Evolutionary conservation across 2,888 invertebrate genomes (phyloP).

Genomic region (Xylophagus ater): DNA sequence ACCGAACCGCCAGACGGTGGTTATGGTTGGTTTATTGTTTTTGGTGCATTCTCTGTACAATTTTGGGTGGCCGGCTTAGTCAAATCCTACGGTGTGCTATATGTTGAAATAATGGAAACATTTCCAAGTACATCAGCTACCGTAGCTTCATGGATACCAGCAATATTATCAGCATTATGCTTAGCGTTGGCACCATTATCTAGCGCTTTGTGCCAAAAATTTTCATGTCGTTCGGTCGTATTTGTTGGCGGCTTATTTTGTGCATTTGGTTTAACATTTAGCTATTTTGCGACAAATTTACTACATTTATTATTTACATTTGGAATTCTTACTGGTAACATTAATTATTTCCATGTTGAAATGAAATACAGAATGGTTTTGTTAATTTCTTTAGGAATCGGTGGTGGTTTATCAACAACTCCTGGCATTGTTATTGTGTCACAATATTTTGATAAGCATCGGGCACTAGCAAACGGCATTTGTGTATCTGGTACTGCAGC

Average conservation of each 20-base stretch:
- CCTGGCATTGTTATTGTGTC: slow-evolving; percentile 73
- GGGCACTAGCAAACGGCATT: slow-evolving; percentile 67
- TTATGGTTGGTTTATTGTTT: slow-evolving; percentile 66
- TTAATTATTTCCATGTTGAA: too few relatives aligned
- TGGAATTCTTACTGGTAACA: slow-evolving; percentile 57
- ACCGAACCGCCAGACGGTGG: slow-evolving; percentile 56
- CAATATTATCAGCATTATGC: slow-evolving; percentile 63
- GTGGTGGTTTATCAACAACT: slow-evolving; percentile 67
- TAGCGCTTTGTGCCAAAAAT: slow-evolving; percentile 59
- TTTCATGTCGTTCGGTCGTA: slow-evolving; percentile 57
- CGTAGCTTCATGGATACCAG: slow-evolving; percentile 71
- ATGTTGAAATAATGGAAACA: slow-evolving; percentile 69
- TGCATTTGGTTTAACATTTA: slow-evolving; percentile 54
- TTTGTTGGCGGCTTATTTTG: slow-evolving; percentile 63
- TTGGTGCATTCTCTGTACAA: slow-evolving; percentile 68
- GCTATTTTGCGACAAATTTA: slow-evolving; percentile 58
- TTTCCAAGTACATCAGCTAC: slow-evolving; percentile 63
- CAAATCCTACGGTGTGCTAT: slow-evolving; percentile 70
- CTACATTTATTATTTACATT: slow-evolving; percentile 59
- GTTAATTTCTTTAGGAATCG: slow-evolving; percentile 57
- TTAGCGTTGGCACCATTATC: slow-evolving; percentile 64
- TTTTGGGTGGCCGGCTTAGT: slow-evolving; percentile 72
- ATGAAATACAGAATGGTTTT: too few relatives aligned
- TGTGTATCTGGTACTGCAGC: slow-evolving; percentile 72
- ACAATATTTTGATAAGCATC: slow-evolving; percentile 66